phyloP scores from a whole-genome alignment of 2,888 invertebrate genomes.

The Lamellibrachia satsuma region DNA sequence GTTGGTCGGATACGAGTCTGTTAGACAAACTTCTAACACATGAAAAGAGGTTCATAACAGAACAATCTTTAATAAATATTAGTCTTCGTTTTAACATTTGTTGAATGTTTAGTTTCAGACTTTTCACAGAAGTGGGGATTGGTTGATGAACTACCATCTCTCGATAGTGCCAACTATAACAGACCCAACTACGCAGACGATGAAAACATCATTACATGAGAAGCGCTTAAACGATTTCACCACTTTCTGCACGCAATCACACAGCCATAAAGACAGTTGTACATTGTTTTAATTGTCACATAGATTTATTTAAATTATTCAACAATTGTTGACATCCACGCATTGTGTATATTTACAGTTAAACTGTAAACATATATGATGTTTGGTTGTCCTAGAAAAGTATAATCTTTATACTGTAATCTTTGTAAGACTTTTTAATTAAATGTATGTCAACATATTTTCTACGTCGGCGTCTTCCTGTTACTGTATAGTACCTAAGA shows the following conservation, averaged over 20 bases:
- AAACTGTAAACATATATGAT: neutral
- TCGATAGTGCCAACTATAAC: neutral
- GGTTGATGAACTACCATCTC: conserved; percentile 22
- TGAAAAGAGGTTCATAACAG: neutral
- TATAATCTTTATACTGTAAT: neutral
- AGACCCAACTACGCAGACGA: neutral
- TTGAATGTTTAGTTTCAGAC: conserved; percentile 14
- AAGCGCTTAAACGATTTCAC: neutral
- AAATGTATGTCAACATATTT: neutral
- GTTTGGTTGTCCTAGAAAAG: neutral
- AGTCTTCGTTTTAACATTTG: neutral
- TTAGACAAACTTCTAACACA: too few relatives aligned
- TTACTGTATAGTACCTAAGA: neutral
- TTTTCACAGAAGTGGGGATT: conserved; percentile 23
- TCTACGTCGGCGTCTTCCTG: neutral
- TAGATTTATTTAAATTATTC: neutral
- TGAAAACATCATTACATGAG: neutral
- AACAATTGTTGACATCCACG: neutral
- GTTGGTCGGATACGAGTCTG: too few relatives aligned
- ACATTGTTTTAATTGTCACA: neutral
- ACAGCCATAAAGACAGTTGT: neutral
- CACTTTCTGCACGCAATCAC: neutral
- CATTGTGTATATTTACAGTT: neutral
- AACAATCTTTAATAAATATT: neutral
- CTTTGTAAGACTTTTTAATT: neutral